Evolutionary conservation across 2,888 invertebrate species (phyloP).

Genomic region (Tortrix viridana): DNA sequence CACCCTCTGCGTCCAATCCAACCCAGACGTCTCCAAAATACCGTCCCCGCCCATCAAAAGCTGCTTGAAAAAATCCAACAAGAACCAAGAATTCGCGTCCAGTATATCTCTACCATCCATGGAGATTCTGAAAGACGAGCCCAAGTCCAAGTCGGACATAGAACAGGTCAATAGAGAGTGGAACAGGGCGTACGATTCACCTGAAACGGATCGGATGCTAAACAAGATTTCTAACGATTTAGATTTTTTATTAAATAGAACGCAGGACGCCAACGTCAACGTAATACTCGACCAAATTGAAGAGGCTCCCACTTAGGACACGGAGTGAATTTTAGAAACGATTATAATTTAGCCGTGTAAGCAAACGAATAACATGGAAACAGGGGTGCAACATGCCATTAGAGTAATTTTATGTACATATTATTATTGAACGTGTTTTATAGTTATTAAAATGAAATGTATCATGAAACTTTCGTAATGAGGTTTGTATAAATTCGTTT

Average conservation of each 20-base stretch:
- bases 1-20: constrained; percentile 70
- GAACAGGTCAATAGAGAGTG: constrained; percentile 71
- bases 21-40: constrained; percentile 70
- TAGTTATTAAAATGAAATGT: constrained; percentile 43
- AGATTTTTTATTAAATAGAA: constrained; percentile 91
- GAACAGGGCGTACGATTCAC: constrained; percentile 68
- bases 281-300: constrained; percentile 63
- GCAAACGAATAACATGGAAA: constrained; percentile 59
- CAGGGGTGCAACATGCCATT: constrained; percentile 66
- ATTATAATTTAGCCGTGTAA: constrained; percentile 42
- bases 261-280: constrained; percentile 62
- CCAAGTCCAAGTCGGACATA: constrained; percentile 62
- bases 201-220: constrained; percentile 86
- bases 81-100: constrained; percentile 56
- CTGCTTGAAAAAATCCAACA: constrained; percentile 70
- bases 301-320: constrained; percentile 70
- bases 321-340: constrained; percentile 29
- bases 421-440: constrained; percentile 44
- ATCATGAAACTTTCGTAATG: constrained; percentile 30
- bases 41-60: constrained; percentile 75
- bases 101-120: constrained; percentile 72
- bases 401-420: constrained; percentile 44
- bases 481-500: constrained; percentile 23
- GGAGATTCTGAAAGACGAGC: constrained; percentile 57
- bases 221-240: constrained; percentile 92